Evolutionary conservation across 2,113 vertebrate genomes (phyloP), one percentile per base, ranked within the genome.

Genomic region (Salvelinus fontinalis): DNA sequence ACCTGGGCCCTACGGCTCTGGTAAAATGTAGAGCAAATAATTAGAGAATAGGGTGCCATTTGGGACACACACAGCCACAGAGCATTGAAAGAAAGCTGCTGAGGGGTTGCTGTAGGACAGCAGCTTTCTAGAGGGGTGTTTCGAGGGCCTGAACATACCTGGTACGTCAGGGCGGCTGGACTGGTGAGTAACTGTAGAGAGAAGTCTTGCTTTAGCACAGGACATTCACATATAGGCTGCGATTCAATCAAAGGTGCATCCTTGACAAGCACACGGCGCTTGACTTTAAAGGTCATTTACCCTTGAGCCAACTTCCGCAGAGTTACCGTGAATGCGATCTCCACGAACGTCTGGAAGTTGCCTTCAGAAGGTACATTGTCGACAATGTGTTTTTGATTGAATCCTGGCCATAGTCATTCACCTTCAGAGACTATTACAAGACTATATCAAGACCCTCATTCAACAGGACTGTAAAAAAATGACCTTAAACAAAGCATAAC

Each of bases 111-210:
- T 62, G 59, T 22, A 20, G 54, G 4, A 18, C 54, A 7, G 13
- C 3, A 14, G 14, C 54, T 18, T 57, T 62, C 2, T 22, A 62
- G n/a, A 24, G n/a, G 59, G 59, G n/a, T 62, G 59, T n/a, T 57
- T 14, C 66, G 71, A 79, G 66, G 75, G 79, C 79, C 86, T 88
- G 75, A 57, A 93, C 93, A 83, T 94, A 93, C 93, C 93, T 94
- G 92, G 84, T 92, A 91, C 75, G 90, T 89, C 74, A 85, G 76
- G 76, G 91, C 84, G 39, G 89, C 89, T 49, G 85, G 82, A 68
- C 82, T 90, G 73, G 89, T 86, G 88, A 90, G 76, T 87, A 92
- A 80, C 93, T 94, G 93, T 84, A 93, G 91, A 87, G 85, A 93
- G 87, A 93, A 90, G 90, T 86, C 87, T 90, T 54, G 86, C 84